A percentile compares a stretch with the other conserved stretches of the same genome.
Conservation (phyloP, 2,797 vertebrate species). For the Avahi laniger region DNA sequence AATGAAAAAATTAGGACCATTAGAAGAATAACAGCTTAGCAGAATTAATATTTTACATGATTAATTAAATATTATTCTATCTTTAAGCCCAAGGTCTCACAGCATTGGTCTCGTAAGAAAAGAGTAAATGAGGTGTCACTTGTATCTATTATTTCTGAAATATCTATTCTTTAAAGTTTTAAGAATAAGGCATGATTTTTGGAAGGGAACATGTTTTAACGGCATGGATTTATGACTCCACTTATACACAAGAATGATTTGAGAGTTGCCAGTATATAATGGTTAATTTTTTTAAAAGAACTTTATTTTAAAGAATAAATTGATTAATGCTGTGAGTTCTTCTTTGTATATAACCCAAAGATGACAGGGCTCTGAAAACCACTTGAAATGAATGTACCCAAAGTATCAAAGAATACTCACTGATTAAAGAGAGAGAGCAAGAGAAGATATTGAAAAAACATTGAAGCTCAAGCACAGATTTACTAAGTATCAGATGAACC, state of each 20-base stretch:
- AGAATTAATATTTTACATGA: conserved; percentile 46
- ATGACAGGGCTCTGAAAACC: not conserved
- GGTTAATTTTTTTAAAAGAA: not conserved
- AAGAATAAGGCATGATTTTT: not conserved
- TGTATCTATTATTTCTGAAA: not conserved
- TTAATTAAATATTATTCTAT: conserved; percentile 34
- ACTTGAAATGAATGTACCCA: not conserved
- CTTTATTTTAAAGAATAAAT: not conserved
- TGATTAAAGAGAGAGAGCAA: not conserved
- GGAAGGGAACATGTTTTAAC: not conserved
- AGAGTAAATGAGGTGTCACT: not conserved
- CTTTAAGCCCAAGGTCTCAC: not conserved
- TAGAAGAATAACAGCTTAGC: not conserved
- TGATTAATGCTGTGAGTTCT: not conserved
- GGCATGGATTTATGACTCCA: not conserved
- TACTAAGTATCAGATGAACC: not conserved
- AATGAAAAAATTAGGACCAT: not conserved
- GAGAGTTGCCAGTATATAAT: not conserved
- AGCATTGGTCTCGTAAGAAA: not conserved
- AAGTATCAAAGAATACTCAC: not conserved
- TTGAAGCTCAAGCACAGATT: not conserved
- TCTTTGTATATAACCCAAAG: not conserved
- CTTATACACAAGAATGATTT: not conserved
- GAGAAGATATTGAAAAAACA: not conserved
- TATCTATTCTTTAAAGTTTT: not conserved